These are phyloP conservation scores for Mactra quadrangularis DNA, from an alignment of 1,140 invertebrate species.

Conservation along the genomic window DNA sequence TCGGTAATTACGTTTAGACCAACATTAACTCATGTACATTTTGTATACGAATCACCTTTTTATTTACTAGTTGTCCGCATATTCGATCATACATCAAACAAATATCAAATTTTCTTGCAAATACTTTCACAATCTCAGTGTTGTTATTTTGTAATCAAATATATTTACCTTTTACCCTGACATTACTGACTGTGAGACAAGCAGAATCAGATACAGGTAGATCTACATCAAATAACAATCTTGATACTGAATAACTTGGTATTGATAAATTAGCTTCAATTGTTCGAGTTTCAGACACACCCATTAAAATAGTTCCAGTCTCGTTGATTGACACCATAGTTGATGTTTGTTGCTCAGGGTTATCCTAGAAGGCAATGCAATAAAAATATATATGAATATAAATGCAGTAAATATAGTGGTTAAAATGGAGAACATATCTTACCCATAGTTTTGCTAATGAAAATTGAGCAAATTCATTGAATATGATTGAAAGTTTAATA, in stretches of 20 bases:
- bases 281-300: conserved; percentile 10
- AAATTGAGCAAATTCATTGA: too few species aligned
- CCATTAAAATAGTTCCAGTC: background rate
- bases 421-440: too few species aligned
- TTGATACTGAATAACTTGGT: conserved; percentile 17
- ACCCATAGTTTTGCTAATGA: too few species aligned
- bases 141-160: too few species aligned
- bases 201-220: conserved; percentile 25
- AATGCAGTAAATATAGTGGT: background rate
- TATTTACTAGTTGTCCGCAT: too few species aligned
- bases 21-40: too few species aligned
- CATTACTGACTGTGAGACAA: conserved; percentile 28
- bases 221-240: conserved; percentile 41
- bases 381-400: background rate
- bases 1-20: too few species aligned
- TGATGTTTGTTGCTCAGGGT: conserved; percentile 4
- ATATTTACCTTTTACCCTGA: conserved; percentile 29
- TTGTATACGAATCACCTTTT: too few species aligned
- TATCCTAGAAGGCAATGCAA: background rate
- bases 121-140: too few species aligned
- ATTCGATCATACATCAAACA: too few species aligned
- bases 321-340: conserved; percentile 7
- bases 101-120: too few species aligned
- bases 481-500: too few species aligned
- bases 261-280: conserved; percentile 1